Base-by-base conservation (phyloP, 2,797 vertebrate species). In the Melanotaenia trifasciata region DNA sequence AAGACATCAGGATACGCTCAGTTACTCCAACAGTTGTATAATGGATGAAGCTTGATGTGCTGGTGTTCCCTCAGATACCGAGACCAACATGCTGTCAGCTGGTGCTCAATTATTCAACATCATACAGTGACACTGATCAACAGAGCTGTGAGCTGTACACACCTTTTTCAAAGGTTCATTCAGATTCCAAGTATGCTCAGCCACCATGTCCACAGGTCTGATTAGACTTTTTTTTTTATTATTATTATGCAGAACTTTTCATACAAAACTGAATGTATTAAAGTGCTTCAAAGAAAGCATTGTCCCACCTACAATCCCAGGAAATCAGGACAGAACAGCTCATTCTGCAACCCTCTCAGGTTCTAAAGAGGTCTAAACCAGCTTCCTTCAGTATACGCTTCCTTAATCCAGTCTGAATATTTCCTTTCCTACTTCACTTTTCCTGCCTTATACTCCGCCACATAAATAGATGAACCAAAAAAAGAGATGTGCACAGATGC, bases 91-190 rank as follows among this genome's bases (percentile, higher is more conserved):
- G 65, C 56, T 26, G 54, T 76, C 73, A 65, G 70, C 60, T 38
- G 4, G 66, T 0, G 26, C 57, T 91, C 43, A 83, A 88, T 86
- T 81, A 87, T 89, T 89, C 75, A 91, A 16, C 58, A 67, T 33
- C 69, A 64, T 22, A 33, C 4, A 61, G 40, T 68, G 59, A 64
- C 47, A 20, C 62, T 59, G 30, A 57, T 58, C 57, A 22, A 20
- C 50, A 62, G 8, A 36, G 35, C 35, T 36, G 35, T 30, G 32
- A 59, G 53, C 24, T 58, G n/a, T 57, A 33, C 16, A 16, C 30
- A 22, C 30, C 35, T 38, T 54, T 58, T 30, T 4, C 14, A 22
- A 60, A 51, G 12, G 6, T 6, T 36, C 12, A 22, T 16, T 24
- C 28, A 54, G 22, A 28, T 56, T 36, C 58, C 35, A 4, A 35